These are phyloP conservation scores for Centropus unirufus DNA, from an alignment of 2,113 vertebrate genomes.

Conservation along the genomic window DNA sequence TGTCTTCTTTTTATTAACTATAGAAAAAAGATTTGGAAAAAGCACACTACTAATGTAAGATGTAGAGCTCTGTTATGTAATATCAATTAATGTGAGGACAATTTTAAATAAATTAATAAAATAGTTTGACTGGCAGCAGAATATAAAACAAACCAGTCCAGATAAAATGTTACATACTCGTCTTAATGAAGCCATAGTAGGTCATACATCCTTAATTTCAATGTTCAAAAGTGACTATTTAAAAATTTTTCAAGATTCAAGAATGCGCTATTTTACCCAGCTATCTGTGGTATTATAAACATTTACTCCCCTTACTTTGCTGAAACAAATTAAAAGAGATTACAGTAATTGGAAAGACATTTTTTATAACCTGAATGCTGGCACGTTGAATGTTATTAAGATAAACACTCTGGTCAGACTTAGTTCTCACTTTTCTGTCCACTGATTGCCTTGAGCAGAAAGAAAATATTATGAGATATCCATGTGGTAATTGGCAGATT, in stretches of 20 bases:
- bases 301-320: background rate
- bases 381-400: background rate
- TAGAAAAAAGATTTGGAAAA: background rate
- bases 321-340: conserved; percentile 25
- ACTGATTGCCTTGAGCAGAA: background rate
- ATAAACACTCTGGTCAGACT: conserved; percentile 16
- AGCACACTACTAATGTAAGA: background rate
- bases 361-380: conserved; percentile 5
- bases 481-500: background rate
- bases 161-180: background rate
- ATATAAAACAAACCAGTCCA: background rate
- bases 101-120: background rate
- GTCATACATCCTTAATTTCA: background rate
- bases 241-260: background rate
- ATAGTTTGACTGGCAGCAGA: background rate
- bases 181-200: background rate
- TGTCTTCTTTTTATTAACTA: background rate
- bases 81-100: background rate
- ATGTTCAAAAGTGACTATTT: background rate
- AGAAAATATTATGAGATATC: background rate
- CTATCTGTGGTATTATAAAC: background rate
- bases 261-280: fast-evolving
- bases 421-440: background rate
- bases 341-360: conserved; percentile 19
- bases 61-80: background rate